Percentiles rank a stretch among this genome's conserved stretches.
These are phyloP conservation scores for Pomacea canaliculata DNA, from an alignment of 2,888 invertebrate genomes.

Conservation along the genomic window DNA sequence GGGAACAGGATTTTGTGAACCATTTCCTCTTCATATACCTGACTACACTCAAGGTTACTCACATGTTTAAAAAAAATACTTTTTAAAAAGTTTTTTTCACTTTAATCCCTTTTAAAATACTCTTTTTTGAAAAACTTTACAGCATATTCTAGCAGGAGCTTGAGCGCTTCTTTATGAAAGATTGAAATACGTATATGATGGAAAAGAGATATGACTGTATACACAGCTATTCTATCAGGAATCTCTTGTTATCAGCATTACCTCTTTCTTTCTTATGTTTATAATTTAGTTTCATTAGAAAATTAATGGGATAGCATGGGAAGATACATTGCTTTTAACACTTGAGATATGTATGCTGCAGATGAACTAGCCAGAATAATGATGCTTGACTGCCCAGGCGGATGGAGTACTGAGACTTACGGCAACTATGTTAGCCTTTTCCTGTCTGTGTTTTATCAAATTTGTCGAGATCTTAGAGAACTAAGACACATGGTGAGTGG, in stretches of 20 bases:
- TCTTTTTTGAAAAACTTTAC: not conserved
- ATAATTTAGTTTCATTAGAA: not conserved
- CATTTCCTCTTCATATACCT: constrained; percentile 81
- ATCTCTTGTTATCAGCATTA: not conserved
- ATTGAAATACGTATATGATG: too few species aligned
- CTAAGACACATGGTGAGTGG: constrained; percentile 82
- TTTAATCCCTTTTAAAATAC: too few species aligned
- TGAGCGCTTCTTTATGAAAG: too few species aligned
- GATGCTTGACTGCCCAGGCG: constrained; percentile 58
- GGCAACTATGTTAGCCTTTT: constrained; percentile 85
- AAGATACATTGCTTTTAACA: too few species aligned
- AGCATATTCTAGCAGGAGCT: not conserved
- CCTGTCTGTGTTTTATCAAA: constrained; percentile 85
- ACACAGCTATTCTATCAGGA: too few species aligned
- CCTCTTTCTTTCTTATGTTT: not conserved
- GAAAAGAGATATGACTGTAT: too few species aligned
- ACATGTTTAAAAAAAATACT: too few species aligned
- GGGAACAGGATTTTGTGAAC: constrained; percentile 79
- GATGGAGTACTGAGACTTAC: constrained; percentile 74
- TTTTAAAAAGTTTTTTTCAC: not conserved
- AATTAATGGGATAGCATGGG: too few species aligned
- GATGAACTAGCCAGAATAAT: constrained; percentile 74
- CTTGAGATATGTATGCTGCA: constrained; percentile 42
- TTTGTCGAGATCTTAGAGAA: constrained; percentile 88
- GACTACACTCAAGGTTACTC: constrained; percentile 80